phyloP scores from a whole-genome alignment of 2,888 invertebrate genomes.

The Morpho helenor region DNA sequence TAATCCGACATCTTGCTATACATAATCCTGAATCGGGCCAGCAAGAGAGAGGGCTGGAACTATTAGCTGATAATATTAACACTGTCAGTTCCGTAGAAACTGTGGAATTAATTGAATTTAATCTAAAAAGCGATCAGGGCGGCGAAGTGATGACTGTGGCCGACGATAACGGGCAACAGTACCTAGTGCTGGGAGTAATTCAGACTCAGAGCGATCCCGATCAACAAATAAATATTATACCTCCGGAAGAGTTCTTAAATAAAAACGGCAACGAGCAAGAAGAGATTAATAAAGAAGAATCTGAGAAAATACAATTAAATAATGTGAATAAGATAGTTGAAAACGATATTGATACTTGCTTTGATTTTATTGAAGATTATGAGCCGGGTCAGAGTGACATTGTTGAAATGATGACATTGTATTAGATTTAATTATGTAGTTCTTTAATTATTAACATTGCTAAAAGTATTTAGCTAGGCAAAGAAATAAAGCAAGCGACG shows the following conservation, averaged over 20 bases:
- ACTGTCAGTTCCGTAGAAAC: constrained; percentile 35
- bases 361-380: neutral
- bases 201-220: constrained; percentile 86
- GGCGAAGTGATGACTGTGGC: constrained; percentile 56
- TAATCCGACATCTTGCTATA: constrained; percentile 93
- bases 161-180: constrained; percentile 84
- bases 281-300: neutral
- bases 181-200: constrained; percentile 95
- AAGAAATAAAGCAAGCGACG: too few relatives aligned
- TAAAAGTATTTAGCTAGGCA: too few relatives aligned
- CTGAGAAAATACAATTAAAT: neutral
- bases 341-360: neutral
- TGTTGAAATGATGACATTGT: too few relatives aligned
- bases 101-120: constrained; percentile 44
- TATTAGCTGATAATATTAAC: constrained; percentile 75
- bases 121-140: constrained; percentile 39
- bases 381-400: neutral
- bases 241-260: constrained; percentile 58
- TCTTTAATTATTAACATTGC: too few relatives aligned
- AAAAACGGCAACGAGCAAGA: constrained; percentile 31
- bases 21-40: constrained; percentile 92
- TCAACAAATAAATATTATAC: constrained; percentile 75
- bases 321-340: neutral
- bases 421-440: too few relatives aligned
- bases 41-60: constrained; percentile 85